Evolutionary conservation across 1,140 invertebrate species (phyloP).

Genomic region (Diorhabda elongata): DNA sequence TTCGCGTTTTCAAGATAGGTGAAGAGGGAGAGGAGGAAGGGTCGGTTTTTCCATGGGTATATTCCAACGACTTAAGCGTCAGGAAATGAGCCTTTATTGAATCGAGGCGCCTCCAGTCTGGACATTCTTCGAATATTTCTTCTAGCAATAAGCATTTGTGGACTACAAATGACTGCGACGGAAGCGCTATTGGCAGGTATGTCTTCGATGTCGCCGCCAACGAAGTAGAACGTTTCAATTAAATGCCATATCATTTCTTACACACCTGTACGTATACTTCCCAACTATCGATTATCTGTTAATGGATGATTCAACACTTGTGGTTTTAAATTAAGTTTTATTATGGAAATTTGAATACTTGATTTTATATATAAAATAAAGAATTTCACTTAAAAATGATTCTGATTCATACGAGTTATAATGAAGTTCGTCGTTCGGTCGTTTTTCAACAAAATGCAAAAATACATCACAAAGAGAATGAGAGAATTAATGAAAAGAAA

Average conservation of each 20-base stretch:
- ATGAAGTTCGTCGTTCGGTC: too few species aligned
- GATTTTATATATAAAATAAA: too few species aligned
- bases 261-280: background rate
- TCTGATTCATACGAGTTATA: too few species aligned
- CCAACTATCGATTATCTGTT: background rate
- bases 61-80: background rate
- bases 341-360: too few species aligned
- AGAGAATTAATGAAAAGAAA: too few species aligned
- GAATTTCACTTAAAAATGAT: too few species aligned
- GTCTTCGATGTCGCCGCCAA: background rate
- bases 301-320: background rate
- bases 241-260: background rate
- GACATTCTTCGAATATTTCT: conserved; percentile 24
- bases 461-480: too few species aligned
- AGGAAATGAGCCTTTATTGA: conserved; percentile 21
- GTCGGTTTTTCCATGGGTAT: conserved; percentile 13
- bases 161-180: conserved; percentile 27
- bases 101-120: conserved; percentile 26
- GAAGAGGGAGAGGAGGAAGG: conserved; percentile 5
- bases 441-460: too few species aligned
- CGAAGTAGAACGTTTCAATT: conserved; percentile 4
- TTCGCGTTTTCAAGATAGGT: conserved; percentile 22
- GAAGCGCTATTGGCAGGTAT: conserved; percentile 17
- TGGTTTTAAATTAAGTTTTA: background rate
- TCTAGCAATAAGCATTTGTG: conserved; percentile 21